Conservation (phyloP, 2,113 vertebrate genomes). For the Saguinus imperator region DNA sequence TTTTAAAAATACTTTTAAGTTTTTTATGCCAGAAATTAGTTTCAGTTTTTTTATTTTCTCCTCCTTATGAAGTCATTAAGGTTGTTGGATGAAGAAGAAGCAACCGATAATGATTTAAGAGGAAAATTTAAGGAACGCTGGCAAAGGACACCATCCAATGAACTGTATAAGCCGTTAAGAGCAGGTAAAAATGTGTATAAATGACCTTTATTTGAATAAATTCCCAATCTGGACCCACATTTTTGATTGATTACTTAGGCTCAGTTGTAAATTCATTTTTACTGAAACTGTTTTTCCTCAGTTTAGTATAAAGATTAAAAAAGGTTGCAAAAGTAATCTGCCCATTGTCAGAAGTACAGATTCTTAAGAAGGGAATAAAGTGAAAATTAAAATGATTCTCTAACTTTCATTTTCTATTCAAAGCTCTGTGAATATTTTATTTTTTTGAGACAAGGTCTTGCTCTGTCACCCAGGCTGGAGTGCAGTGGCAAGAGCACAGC, state of each 20-base stretch:
- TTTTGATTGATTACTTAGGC: conserved; percentile 50
- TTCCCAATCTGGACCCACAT: not conserved
- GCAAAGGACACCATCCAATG: conserved; percentile 96
- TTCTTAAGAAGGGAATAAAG: not conserved
- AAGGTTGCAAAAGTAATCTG: not conserved
- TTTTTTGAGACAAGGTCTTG: no score
- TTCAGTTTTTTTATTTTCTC: conserved; percentile 1
- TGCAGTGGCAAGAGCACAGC: no score
- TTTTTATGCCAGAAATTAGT: not conserved
- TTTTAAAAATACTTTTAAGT: not conserved
- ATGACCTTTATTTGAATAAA: not conserved
- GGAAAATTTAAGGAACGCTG: conserved; percentile 97
- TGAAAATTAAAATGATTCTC: not conserved
- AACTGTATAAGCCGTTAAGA: conserved; percentile 96
- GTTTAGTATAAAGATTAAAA: not conserved
- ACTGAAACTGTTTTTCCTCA: not conserved
- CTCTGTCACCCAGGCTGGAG: not conserved
- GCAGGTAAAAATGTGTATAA: conserved; percentile 83
- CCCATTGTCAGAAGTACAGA: not conserved
- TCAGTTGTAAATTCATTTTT: not conserved
- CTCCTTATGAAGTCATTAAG: conserved; percentile 89
- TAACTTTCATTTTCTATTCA: not conserved
- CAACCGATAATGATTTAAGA: conserved; percentile 94
- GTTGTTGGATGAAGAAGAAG: conserved; percentile 94
- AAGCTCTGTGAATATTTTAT: not conserved